Base-by-base conservation (phyloP, 2,113 vertebrate genomes). In the Sorex fumeus region DNA sequence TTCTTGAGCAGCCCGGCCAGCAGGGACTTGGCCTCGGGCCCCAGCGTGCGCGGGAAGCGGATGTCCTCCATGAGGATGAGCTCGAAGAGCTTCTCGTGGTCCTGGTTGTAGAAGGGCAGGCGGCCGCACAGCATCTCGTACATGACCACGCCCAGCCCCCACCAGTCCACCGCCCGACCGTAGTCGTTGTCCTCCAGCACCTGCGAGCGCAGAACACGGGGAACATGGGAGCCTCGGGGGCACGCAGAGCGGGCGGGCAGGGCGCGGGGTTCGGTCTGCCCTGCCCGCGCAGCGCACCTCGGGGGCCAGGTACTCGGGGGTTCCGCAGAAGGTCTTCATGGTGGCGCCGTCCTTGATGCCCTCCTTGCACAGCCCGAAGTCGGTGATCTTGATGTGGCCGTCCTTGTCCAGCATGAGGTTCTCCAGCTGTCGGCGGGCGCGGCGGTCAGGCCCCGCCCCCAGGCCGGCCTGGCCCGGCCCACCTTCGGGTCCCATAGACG, bases 351-450 rank as follows among this genome's bases (percentile, higher is more conserved):
- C 99, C 0, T 98, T 98, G 97, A 99, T 98, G 28, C 99, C 99
- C 81, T 99, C 99, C 82, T 99, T 99, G 95, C 99, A 99, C 28
- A 99, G 97, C 28, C 99, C 99, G 0, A 99, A 99, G 94, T 99
- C 99, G 0, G 99, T 99, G 97, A 99, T 99, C 95, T 99, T 99
- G 95, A 99, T 98, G 97, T 99, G 99, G 3, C 99, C 99, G 0
- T 99, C 99, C 95, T 99, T 99, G 93, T 99, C 99, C 98, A 99
- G 97, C 99, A 99, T 99, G 67, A 99, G 99, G 88, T 99, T 99
- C 94, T 99, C 99, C 98, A 99, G 98, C 99, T 99, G 92, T 0
- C 47, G 13, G 47, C 40, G 40, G 40, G 40, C 40, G 19, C 0
- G 9, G 60, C 27, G 43, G 62, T 27, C 72, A 57, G 79, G 66